A percentile compares a stretch with the other conserved stretches of the same genome.
Evolutionary conservation across 2,888 invertebrate genomes (phyloP).

Genomic region (Trichogramma evanescens): DNA sequence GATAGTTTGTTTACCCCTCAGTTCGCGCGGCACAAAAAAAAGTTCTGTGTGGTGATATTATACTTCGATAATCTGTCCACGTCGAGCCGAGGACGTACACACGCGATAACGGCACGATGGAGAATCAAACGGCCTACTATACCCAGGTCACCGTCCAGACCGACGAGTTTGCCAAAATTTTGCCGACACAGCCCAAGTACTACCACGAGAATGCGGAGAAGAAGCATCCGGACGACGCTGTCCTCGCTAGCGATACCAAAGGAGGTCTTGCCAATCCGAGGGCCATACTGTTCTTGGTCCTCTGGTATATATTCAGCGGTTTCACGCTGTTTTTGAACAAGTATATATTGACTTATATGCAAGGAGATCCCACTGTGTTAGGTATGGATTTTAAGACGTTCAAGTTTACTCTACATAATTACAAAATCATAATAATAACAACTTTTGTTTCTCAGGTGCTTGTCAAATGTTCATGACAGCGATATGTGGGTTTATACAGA

Average conservation of each 20-base stretch:
- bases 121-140: slow-evolving; percentile 35
- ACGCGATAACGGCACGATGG: slow-evolving; percentile 26
- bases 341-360: slow-evolving; percentile 65
- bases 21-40: too few relatives aligned
- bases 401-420: slow-evolving; percentile 1
- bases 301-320: slow-evolving; percentile 74
- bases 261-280: slow-evolving; percentile 55
- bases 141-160: slow-evolving; percentile 32
- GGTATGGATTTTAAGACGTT: slow-evolving; percentile 48
- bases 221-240: slow-evolving; percentile 29
- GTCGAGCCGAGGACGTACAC: too few relatives aligned
- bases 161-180: slow-evolving; percentile 29
- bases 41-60: too few relatives aligned
- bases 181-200: slow-evolving; percentile 33
- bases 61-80: too few relatives aligned
- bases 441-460: slow-evolving; percentile 51
- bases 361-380: slow-evolving; percentile 66
- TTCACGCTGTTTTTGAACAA: slow-evolving; percentile 72
- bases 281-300: slow-evolving; percentile 56
- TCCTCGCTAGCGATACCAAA: slow-evolving; percentile 35
- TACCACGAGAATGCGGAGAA: slow-evolving; percentile 26
- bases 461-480: slow-evolving; percentile 72
- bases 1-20: too few relatives aligned
- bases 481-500: slow-evolving; percentile 65
- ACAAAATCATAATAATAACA: not conserved